Evolutionary conservation across 2,888 invertebrate genomes (phyloP), one percentile per base, ranked within the genome.

Genomic region (Heliconius charithonia): DNA sequence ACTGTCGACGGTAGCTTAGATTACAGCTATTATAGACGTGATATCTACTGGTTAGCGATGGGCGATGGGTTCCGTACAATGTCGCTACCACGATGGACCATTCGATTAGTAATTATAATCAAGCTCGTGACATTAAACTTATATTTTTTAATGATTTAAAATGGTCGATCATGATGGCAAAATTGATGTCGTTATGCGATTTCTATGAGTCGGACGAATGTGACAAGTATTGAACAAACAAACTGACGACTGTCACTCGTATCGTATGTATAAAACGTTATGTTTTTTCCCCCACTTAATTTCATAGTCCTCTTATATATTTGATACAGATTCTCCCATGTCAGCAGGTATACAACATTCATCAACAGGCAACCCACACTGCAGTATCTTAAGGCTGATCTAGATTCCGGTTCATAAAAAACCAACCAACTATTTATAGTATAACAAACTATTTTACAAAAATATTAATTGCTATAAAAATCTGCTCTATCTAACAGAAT

Each of bases 321-420:
- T 83, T 83, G 87, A 89, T 87, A 89, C 89, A 89, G 87, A 87
- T 81, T 84, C 83, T 85, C 85, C 84, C 83, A 75, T 29, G 37
- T 63, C 27, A 45, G 74, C 22, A 29, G 27, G 16, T 32, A 74
- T 45, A 41, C 2, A 74, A 41, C 74, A 74, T 63, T 74, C 13
- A 74, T 72, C 22, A 72, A 69, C 41, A 59, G 72, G 32, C 72
- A 59, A 72, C 25, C 59, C 63, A 65, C 74, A 27, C 63, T 63
- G 37, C 45, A 59, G 27, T 25, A 19, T 62, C 37, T 19, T 74
- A 74, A 74, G 74, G 74, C 74, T 65, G 74, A 65, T 65, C 16
- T 45, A 10, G 16, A 27, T 63, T 65, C 74, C 45, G 41, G 41
- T 65, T 27, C 41, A 74, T 27, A 45, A 59, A 37, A 72, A 25